Evolutionary conservation across 1,140 invertebrate species (phyloP).

Genomic region (Callitettix versicolor): DNA sequence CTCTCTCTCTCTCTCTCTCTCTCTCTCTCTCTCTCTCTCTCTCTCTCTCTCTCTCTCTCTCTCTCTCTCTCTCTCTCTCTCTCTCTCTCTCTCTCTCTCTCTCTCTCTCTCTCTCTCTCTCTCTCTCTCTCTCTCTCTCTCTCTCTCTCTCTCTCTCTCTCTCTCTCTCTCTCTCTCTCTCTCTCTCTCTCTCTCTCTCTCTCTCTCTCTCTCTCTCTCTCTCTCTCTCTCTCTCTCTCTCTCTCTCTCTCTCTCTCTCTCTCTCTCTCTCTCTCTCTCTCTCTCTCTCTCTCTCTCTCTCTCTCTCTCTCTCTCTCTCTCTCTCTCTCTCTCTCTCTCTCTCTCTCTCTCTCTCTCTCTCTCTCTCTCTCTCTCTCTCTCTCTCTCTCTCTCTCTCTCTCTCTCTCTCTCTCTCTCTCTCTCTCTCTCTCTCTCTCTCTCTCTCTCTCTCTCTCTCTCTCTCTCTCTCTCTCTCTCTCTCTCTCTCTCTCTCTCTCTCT

Average conservation of each 20-base stretch:
- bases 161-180: not conserved
- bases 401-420: not conserved
- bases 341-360: constrained; percentile 4
- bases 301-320: not conserved
- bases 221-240: not conserved
- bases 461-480: not conserved
- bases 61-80: too few species aligned
- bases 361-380: constrained; percentile 2
- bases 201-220: not conserved
- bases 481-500: not conserved
- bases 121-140: not conserved
- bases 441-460: too few species aligned
- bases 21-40: too few species aligned
- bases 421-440: not conserved
- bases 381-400: not conserved
- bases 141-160: not conserved
- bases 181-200: not conserved
- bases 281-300: not conserved
- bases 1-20: too few species aligned
- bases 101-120: not conserved
- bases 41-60: too few species aligned
- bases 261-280: not conserved
- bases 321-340: not conserved
- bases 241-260: not conserved
- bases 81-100: not conserved